phyloP scores from a whole-genome alignment of 2,113 vertebrate genomes.

The Aldabrachelys gigantea region DNA sequence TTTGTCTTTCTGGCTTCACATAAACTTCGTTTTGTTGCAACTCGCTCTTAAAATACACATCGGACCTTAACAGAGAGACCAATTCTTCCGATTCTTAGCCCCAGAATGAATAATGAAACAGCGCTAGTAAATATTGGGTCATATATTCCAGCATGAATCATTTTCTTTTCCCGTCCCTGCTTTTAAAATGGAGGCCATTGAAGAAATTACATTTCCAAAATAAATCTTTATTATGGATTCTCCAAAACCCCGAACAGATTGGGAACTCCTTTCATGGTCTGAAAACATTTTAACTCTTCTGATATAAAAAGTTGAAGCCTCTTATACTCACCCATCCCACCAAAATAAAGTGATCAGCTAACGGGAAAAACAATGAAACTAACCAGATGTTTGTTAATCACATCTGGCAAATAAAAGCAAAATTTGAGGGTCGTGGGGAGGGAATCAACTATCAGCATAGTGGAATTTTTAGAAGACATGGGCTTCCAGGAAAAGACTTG shows the following conservation, averaged over 20 bases:
- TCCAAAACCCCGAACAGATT: background rate
- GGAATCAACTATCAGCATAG: background rate
- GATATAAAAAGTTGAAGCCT: accelerated
- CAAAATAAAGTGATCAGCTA: background rate
- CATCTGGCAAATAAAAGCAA: conserved; percentile 23
- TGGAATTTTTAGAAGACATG: conserved; percentile 20
- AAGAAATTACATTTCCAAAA: background rate
- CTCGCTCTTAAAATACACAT: background rate
- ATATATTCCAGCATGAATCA: background rate
- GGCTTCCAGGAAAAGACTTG: conserved; percentile 4
- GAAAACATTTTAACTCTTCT: background rate
- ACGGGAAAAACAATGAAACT: background rate
- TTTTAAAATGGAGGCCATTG: too few relatives aligned
- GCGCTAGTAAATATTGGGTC: accelerated
- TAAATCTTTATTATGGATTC: background rate
- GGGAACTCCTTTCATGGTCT: background rate
- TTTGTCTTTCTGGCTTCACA: accelerated
- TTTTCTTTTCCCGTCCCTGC: accelerated
- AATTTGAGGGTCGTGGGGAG: background rate
- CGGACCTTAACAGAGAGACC: background rate
- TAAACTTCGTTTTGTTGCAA: background rate
- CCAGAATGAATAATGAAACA: background rate
- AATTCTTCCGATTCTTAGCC: background rate
- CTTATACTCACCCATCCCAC: background rate
- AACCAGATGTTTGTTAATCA: conserved; percentile 33